Conservation (phyloP, 2,888 invertebrate genomes). For the Drosophila fungiperda region DNA sequence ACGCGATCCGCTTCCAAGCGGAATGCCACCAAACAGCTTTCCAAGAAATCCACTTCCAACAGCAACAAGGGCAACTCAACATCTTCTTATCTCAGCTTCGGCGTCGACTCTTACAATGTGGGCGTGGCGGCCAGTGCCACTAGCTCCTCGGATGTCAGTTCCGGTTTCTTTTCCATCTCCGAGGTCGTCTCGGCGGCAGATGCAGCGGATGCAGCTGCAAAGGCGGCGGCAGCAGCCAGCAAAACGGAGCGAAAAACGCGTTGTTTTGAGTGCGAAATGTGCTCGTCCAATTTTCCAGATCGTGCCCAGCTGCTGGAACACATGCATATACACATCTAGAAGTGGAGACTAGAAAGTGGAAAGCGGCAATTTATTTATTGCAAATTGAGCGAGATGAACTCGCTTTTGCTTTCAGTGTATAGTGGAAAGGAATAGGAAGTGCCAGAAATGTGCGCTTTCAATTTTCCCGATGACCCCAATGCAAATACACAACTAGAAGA, state of each 20-base stretch:
- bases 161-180: slow-evolving; percentile 74
- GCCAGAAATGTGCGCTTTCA: background rate
- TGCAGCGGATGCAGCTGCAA: slow-evolving; percentile 69
- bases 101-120: slow-evolving; percentile 66
- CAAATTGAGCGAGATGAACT: background rate
- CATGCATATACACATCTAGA: slow-evolving; percentile 91
- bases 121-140: slow-evolving; percentile 56
- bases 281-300: slow-evolving; percentile 90
- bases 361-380: background rate
- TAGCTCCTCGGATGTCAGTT: slow-evolving; percentile 58
- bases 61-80: slow-evolving; percentile 33
- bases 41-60: slow-evolving; percentile 47
- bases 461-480: too few relatives aligned
- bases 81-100: slow-evolving; percentile 64
- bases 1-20: slow-evolving; percentile 32
- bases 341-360: background rate
- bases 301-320: slow-evolving; percentile 91
- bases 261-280: slow-evolving; percentile 93
- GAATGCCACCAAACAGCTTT: slow-evolving; percentile 24
- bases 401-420: background rate
- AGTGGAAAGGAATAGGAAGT: too few relatives aligned
- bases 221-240: slow-evolving; percentile 60
- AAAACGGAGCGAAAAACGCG: slow-evolving; percentile 71
- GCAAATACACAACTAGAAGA: background rate
- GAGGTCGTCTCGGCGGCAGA: slow-evolving; percentile 73